Evolutionary conservation across 2,888 invertebrate genomes (phyloP).

Genomic region (Spisula solida): DNA sequence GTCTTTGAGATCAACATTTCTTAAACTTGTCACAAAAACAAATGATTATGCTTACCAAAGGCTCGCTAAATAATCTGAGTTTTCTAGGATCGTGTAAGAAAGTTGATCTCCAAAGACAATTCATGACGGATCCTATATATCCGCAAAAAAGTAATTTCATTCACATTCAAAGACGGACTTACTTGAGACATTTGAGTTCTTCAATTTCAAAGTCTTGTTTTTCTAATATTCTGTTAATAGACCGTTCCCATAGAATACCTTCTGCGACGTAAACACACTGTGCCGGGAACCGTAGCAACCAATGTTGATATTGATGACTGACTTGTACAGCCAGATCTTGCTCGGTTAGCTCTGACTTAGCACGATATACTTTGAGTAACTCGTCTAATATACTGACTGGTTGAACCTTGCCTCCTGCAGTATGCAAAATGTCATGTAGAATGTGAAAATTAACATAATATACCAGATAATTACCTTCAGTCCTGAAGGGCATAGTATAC

Average conservation of each 20-base stretch:
- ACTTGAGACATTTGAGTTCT: slow-evolving; percentile 76
- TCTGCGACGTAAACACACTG: slow-evolving; percentile 85
- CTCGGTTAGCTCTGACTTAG: slow-evolving; percentile 45
- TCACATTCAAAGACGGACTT: slow-evolving; percentile 13
- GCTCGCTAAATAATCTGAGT: too few species aligned
- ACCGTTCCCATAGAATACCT: slow-evolving; percentile 84
- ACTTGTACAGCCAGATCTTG: slow-evolving; percentile 59
- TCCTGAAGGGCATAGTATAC: too few species aligned
- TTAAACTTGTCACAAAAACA: too few species aligned
- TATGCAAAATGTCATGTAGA: neutral
- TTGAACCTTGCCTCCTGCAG: slow-evolving; percentile 67
- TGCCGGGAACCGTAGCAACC: slow-evolving; percentile 85
- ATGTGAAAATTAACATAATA: neutral
- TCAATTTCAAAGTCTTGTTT: slow-evolving; percentile 75
- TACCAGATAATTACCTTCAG: neutral
- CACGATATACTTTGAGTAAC: slow-evolving; percentile 70
- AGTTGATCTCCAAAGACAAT: too few species aligned
- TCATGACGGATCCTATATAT: too few species aligned
- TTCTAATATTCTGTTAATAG: slow-evolving; percentile 79
- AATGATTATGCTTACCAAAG: too few species aligned
- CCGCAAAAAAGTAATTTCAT: too few species aligned
- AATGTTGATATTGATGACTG: slow-evolving; percentile 82
- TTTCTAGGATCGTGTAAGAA: too few species aligned
- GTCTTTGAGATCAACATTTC: too few species aligned
- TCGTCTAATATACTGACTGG: slow-evolving; percentile 84